These are phyloP conservation scores for Pollachius pollachius DNA, from an alignment of 2,113 vertebrate genomes.

Conservation along the genomic window DNA sequence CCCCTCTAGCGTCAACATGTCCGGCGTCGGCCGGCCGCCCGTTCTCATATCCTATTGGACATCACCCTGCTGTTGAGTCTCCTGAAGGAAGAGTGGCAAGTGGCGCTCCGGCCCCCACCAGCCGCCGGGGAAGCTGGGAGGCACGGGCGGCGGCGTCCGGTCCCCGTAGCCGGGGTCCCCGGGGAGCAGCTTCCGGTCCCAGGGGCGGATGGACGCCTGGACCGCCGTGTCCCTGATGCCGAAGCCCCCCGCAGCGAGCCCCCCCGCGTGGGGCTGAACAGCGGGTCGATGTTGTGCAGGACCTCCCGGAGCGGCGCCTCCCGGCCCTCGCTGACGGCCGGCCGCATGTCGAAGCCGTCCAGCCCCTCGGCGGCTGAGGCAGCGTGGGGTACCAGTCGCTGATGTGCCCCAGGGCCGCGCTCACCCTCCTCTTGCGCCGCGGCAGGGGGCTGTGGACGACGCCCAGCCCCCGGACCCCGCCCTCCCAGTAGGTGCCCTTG, in stretches of 20 bases:
- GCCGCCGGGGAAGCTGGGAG: conserved; percentile 84
- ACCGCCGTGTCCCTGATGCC: conserved; percentile 94
- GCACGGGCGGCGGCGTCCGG: conserved; percentile 90
- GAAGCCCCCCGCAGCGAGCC: conserved; percentile 85
- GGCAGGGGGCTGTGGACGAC: conserved; percentile 95
- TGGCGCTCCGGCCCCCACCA: conserved; percentile 96
- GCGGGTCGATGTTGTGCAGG: conserved; percentile 94
- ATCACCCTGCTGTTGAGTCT: conserved; percentile 91
- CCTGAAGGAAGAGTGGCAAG: conserved; percentile 82
- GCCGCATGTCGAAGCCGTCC: conserved; percentile 91
- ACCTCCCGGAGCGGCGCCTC: conserved; percentile 88
- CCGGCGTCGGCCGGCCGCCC: no score
- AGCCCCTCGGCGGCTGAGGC: conserved; percentile 75
- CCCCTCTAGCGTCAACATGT: no score
- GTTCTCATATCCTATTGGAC: conserved; percentile 83
- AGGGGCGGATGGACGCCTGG: conserved; percentile 89
- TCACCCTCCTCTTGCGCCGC: conserved; percentile 82
- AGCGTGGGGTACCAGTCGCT: conserved; percentile 97
- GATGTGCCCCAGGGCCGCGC: conserved; percentile 88
- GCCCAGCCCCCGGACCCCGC: conserved; percentile 88
- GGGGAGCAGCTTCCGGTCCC: conserved; percentile 95
- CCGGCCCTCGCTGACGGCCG: conserved; percentile 87
- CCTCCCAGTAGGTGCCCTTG: conserved; percentile 98
- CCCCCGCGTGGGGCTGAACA: conserved; percentile 85
- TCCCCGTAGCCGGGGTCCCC: conserved; percentile 94